A percentile compares a stretch with the other conserved stretches of the same genome.
Conservation (phyloP, 1,140 invertebrate species). For the Drosophila lacteicornis region DNA sequence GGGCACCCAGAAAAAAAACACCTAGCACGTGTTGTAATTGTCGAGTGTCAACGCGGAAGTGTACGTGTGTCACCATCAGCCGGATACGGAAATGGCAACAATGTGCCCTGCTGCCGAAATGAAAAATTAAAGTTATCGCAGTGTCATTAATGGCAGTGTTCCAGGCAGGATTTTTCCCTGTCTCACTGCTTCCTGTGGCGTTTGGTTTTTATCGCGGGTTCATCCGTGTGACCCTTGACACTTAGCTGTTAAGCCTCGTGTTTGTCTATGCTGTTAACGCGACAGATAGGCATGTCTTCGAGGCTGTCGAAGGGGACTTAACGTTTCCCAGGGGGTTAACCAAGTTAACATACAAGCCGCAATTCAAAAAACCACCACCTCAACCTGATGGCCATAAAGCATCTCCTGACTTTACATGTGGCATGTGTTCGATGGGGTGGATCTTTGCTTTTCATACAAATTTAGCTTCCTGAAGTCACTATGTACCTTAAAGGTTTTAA, state of each 20-base stretch:
- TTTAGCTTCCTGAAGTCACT: not conserved
- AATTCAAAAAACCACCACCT: conserved; percentile 34
- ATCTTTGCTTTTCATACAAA: not conserved
- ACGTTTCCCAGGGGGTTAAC: conserved; percentile 15
- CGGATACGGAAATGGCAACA: conserved; percentile 67
- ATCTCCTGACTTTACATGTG: conserved; percentile 2
- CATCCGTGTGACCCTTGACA: conserved; percentile 40
- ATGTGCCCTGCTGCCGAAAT: conserved; percentile 59
- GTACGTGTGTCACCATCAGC: conserved; percentile 51
- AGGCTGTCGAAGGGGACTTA: conserved; percentile 29
- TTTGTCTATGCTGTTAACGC: conserved; percentile 42
- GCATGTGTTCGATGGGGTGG: not conserved
- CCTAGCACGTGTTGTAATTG: conserved; percentile 78
- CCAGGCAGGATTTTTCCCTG: conserved; percentile 24
- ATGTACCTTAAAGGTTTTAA: not conserved
- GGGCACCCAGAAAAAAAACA: conserved; percentile 21
- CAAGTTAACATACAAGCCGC: conserved; percentile 13
- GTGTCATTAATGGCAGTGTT: conserved; percentile 58
- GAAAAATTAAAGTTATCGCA: conserved; percentile 78
- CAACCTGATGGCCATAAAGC: conserved; percentile 12
- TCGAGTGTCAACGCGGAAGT: conserved; percentile 60
- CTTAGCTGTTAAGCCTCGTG: conserved; percentile 35
- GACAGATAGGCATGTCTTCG: conserved; percentile 26
- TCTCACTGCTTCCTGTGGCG: conserved; percentile 2
- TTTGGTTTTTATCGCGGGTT: conserved; percentile 47